phyloP scores from a whole-genome alignment of 2,888 invertebrate genomes.

The Theodoxus fluviatilis region DNA sequence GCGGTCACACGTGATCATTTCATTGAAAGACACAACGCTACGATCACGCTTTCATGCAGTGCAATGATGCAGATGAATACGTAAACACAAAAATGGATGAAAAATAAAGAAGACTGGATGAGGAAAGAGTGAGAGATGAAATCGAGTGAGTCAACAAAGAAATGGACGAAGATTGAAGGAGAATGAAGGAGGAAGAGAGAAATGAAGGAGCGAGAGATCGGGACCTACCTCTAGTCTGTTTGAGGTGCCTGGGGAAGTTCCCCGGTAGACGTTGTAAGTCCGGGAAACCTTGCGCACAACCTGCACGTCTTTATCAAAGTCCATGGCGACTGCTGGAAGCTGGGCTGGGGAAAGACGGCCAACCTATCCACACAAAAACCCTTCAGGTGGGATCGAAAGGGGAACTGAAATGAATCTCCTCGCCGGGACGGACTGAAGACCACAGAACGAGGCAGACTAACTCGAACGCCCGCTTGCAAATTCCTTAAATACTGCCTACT shows the following conservation, averaged over 20 bases:
- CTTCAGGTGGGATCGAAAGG: slow-evolving; percentile 30
- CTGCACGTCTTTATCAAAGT: slow-evolving; percentile 38
- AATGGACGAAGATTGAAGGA: no score
- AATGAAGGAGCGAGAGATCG: background rate
- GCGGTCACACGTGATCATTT: no score
- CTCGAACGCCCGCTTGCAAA: slow-evolving; percentile 48
- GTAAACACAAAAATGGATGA: no score
- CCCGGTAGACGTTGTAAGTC: slow-evolving; percentile 64
- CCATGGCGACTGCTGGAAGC: slow-evolving; percentile 28
- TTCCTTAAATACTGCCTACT: slow-evolving; percentile 54
- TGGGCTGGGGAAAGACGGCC: background rate
- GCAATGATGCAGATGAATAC: no score
- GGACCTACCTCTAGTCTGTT: slow-evolving; percentile 63
- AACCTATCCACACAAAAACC: background rate
- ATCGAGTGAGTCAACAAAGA: no score
- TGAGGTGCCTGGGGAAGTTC: slow-evolving; percentile 62
- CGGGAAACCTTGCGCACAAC: slow-evolving; percentile 41
- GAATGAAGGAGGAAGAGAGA: background rate
- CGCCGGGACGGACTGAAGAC: slow-evolving; percentile 24
- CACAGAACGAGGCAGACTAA: slow-evolving; percentile 47
- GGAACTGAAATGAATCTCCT: slow-evolving; percentile 30
- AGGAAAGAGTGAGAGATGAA: no score
- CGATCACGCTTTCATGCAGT: no score
- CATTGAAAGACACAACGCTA: no score
- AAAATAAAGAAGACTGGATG: no score